Conservation (phyloP, 2,888 invertebrate genomes). For the Cephus pygmeus region DNA sequence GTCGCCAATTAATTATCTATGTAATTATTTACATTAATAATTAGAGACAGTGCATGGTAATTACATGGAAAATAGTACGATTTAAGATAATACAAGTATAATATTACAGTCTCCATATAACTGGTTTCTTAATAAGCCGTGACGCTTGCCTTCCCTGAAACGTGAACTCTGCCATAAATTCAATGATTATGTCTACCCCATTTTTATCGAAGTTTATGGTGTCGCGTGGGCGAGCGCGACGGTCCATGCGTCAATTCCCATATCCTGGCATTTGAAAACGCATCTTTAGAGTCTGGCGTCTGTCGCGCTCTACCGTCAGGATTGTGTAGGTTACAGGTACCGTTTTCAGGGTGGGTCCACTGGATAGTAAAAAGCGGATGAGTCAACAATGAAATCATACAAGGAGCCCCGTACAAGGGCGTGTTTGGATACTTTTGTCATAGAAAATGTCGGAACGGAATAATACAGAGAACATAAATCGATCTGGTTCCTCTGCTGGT, state of each 20-base stretch:
- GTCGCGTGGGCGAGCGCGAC: slow-evolving; percentile 10
- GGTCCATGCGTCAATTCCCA: neutral
- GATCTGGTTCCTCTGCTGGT: too few species aligned
- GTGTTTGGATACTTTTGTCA: too few species aligned
- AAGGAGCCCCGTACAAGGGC: too few species aligned
- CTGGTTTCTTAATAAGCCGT: slow-evolving; percentile 20
- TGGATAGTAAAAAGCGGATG: too few species aligned
- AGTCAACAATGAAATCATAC: too few species aligned
- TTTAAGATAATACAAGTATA: slow-evolving; percentile 15
- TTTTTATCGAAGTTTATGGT: slow-evolving; percentile 17
- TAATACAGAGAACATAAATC: too few species aligned
- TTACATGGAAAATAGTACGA: slow-evolving; percentile 15
- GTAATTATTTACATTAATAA: slow-evolving; percentile 18
- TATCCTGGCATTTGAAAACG: slow-evolving; percentile 1
- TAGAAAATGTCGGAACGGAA: too few species aligned
- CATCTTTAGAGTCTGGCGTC: neutral
- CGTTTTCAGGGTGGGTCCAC: too few species aligned
- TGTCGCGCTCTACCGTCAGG: too few species aligned
- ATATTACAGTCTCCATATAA: slow-evolving; percentile 4
- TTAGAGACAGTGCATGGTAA: slow-evolving; percentile 12
- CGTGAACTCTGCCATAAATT: slow-evolving; percentile 20
- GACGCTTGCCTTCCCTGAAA: slow-evolving; percentile 16
- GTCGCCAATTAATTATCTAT: slow-evolving; percentile 11
- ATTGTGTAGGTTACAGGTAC: too few species aligned
- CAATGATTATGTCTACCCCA: slow-evolving; percentile 19